These are phyloP conservation scores for Zaprionus davidi DNA, from an alignment of 1,140 invertebrate genomes.

Conservation along the genomic window DNA sequence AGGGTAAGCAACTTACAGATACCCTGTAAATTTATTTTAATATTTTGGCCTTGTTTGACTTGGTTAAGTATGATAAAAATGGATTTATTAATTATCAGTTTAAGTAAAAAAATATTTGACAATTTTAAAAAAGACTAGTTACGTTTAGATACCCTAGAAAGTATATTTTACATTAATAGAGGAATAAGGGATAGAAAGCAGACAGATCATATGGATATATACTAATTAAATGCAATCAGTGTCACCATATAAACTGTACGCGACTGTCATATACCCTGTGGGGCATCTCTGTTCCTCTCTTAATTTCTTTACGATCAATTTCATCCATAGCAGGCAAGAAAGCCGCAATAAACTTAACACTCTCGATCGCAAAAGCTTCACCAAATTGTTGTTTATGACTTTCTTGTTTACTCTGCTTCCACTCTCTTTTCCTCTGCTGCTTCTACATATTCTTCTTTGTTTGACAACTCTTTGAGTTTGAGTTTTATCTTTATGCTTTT, in stretches of 20 bases:
- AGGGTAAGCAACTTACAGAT: no score
- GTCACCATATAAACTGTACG: not conserved
- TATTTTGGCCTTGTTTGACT: no score
- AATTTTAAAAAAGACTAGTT: no score
- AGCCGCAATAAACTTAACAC: conserved; percentile 14
- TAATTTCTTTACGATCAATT: not conserved
- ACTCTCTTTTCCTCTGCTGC: not conserved
- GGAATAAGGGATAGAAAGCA: no score
- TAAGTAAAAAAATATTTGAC: no score
- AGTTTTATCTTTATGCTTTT: conserved; percentile 23
- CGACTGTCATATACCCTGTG: not conserved
- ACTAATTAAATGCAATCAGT: not conserved
- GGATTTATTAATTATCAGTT: no score
- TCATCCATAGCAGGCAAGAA: not conserved
- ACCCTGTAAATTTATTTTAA: no score
- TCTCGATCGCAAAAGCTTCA: conserved; percentile 9
- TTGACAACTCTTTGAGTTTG: conserved; percentile 38
- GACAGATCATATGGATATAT: no score
- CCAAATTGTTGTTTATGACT: conserved; percentile 29
- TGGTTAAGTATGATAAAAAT: no score
- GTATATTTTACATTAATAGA: no score
- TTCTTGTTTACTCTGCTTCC: conserved; percentile 14
- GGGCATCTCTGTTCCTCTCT: not conserved
- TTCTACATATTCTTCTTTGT: conserved; percentile 13
- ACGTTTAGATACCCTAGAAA: no score